Evolutionary conservation across 2,113 vertebrate species (phyloP), one percentile per base, ranked within the genome.

Genomic region (Charadrius vociferus): DNA sequence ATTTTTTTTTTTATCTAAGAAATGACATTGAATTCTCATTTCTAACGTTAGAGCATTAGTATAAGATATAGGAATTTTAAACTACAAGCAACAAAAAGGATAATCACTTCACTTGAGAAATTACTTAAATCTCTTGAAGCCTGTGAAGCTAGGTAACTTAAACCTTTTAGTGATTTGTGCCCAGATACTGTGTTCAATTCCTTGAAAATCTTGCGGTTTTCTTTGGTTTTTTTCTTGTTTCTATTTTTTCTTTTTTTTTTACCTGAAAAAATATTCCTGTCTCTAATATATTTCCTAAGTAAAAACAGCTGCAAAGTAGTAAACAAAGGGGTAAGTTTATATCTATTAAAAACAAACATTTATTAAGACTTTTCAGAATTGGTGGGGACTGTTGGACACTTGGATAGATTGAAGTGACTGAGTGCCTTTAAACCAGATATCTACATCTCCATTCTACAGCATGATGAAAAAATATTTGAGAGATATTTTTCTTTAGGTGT

Each of bases 351-450:
- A 13, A 1, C 4, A 82, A 53, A 50, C 1, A 52, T 70, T 39
- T 71, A 53, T 66, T 53, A 34, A 34, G 8, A 45, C 4, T 37
- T 63, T 55, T 62, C 49, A 68, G 4, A 67, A 49, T 32, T 32
- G 2, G 3, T 52, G 15, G n/a, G 9, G 24, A 45, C 24, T 18
- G 3, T 34, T 58, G 11, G 5, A 29, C 1, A 2, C 3, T 17
- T 79, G 3, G 10, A n/a, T 7, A 12, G 1, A 16, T 7, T 43
- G 10, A 66, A 65, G 6, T 17, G 5, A 73, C 8, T 52, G 3
- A 2, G 62, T 56, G 68, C 13, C 24, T 36, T 32, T 67, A 16
- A 75, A 77, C 16, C 29, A 53, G 7, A 22, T 75, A 59, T 49
- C 17, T 58, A n/a, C 7, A 34, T 41, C 30, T 24, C 24, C 49